Conservation (phyloP, 2,113 vertebrate species). For the Calypte anna region DNA sequence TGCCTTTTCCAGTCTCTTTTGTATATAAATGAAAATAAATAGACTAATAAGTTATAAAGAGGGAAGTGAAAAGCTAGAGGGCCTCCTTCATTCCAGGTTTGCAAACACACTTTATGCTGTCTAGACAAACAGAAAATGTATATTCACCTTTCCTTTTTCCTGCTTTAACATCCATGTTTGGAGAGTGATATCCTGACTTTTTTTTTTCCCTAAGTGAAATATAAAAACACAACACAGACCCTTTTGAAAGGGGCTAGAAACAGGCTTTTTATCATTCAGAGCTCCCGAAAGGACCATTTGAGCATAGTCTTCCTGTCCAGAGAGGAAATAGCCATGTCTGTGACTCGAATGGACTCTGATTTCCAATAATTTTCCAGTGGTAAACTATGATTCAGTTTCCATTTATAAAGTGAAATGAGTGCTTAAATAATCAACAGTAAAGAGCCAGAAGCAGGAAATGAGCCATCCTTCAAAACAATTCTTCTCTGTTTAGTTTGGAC, state of each 20-base stretch:
- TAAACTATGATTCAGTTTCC: slow-evolving; percentile 81
- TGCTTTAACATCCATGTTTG: slow-evolving; percentile 75
- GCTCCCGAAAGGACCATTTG: slow-evolving; percentile 72
- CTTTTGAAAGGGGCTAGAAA: slow-evolving; percentile 51
- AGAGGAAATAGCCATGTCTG: slow-evolving; percentile 79
- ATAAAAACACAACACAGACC: slow-evolving; percentile 56
- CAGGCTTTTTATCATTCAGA: slow-evolving; percentile 74
- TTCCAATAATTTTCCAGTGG: slow-evolving; percentile 79
- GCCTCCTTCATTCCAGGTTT: slow-evolving; percentile 21
- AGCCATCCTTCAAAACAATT: slow-evolving; percentile 77
- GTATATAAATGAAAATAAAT: slow-evolving; percentile 25
- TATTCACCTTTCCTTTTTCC: slow-evolving; percentile 77
- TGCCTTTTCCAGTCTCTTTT: background rate
- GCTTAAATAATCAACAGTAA: slow-evolving; percentile 70
- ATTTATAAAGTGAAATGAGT: slow-evolving; percentile 80
- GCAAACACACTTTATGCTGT: slow-evolving; percentile 57
- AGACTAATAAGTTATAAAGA: background rate
- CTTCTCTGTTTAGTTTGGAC: slow-evolving; percentile 75
- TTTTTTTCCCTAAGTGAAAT: slow-evolving; percentile 21
- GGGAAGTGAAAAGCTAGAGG: background rate
- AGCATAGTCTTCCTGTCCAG: slow-evolving; percentile 76
- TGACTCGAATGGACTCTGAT: slow-evolving; percentile 68
- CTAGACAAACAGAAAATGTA: slow-evolving; percentile 68
- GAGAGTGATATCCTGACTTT: slow-evolving; percentile 75
- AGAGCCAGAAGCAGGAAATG: slow-evolving; percentile 77